These are phyloP conservation scores for Anoncus sp. DNA, from an alignment of 2,888 invertebrate species.

Conservation along the genomic window DNA sequence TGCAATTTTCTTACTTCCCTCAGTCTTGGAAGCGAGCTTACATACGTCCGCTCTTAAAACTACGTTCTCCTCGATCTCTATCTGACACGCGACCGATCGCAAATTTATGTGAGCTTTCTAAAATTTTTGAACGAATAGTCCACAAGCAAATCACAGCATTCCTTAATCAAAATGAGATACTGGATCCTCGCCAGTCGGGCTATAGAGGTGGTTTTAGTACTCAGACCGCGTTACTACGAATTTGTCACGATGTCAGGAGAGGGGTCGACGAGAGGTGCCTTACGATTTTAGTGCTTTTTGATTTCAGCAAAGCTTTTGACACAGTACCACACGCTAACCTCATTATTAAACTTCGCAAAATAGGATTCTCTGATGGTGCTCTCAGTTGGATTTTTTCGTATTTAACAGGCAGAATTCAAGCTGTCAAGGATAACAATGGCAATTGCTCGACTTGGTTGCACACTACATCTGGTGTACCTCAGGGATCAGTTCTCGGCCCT, in stretches of 20 bases:
- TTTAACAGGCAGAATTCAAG: not conserved
- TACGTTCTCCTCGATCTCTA: not conserved
- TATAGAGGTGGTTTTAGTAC: not conserved
- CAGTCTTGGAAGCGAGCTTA: not conserved
- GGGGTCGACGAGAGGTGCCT: constrained; percentile 12
- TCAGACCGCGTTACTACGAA: constrained; percentile 13
- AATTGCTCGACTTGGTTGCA: not conserved
- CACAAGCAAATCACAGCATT: not conserved
- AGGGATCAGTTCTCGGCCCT: constrained; percentile 38
- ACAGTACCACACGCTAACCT: constrained; percentile 24
- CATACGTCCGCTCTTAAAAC: constrained; percentile 2
- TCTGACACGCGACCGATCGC: not conserved
- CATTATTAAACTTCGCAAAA: not conserved
- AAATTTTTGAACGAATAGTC: not conserved
- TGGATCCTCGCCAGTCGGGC: not conserved
- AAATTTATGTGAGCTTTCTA: not conserved
- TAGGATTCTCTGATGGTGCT: not conserved
- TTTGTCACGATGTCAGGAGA: no score
- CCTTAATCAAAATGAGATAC: not conserved
- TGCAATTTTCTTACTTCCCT: not conserved
- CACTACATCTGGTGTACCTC: not conserved
- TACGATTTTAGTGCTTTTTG: no score
- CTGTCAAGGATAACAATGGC: not conserved
- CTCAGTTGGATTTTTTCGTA: not conserved
- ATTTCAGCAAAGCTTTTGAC: no score